Base-by-base conservation (phyloP, 1,140 invertebrate species). In the Euschistus heros region DNA sequence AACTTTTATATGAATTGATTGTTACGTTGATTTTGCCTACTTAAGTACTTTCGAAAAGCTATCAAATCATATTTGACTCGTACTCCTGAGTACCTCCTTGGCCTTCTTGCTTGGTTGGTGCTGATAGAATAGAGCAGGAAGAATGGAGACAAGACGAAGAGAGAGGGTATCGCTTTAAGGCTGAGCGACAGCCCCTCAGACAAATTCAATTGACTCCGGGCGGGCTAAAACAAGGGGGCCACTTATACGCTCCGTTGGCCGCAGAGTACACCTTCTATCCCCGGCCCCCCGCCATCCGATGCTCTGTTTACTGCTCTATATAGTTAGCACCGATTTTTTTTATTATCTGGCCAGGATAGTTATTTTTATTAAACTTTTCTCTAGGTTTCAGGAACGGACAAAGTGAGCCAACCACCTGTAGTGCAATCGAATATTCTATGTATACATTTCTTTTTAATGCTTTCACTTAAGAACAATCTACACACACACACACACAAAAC, bases 191-290 rank as follows among this genome's bases (percentile, higher is more conserved):
- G 47, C 10, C 20, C 33, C 33, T 37, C 33, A 37, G 33, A 37
- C 33, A 37, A 37, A 37, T 37, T 37, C 33, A 37, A 37, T 37
- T 37, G 33, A 37, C 33, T 37, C 6, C 6, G 10, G 33, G 4
- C 8, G 5, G 33, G 33, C 33, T 20, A 50, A 50, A 50, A 50
- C 47, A 50, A 59, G 55, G 26, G 2, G 55, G 55, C 24, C 55
- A 59, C 55, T 59, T 33, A 59, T 33, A 59, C 55, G 55, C 24
- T 26, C 55, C 55, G 24, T 24, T 59, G 55, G 22, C n/a, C 55
- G 22, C 2, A 14, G 47, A 50, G 17, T 20, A 22, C n/a, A 22
- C 47, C 47, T 22, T 50, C 8, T 17, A 50, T 18, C 47, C 47
- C 47, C 46, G 15, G 2, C 13, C 46, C 47, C n/a, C 17, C 20